A percentile compares a stretch with the other conserved stretches of the same genome.
These are phyloP conservation scores for Lepeophtheirus nordmannii DNA, from an alignment of 2,888 invertebrate species.

Conservation along the genomic window DNA sequence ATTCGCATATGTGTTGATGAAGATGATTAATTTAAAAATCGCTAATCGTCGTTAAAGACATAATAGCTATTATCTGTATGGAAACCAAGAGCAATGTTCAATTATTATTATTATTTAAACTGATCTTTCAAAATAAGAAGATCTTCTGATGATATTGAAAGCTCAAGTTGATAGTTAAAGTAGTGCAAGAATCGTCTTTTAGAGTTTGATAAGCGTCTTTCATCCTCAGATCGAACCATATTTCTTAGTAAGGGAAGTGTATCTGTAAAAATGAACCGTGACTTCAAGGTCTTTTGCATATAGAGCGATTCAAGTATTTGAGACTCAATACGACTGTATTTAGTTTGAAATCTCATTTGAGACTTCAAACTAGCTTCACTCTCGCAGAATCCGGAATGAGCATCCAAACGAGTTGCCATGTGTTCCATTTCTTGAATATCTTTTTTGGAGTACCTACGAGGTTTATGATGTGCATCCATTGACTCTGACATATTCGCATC, in stretches of 20 bases:
- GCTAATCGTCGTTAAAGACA: too few species aligned
- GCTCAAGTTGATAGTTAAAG: neutral
- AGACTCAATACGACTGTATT: neutral
- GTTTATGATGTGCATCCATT: neutral
- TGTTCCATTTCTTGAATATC: neutral
- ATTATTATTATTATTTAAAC: too few species aligned
- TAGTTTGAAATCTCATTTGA: too few species aligned
- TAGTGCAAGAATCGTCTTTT: constrained; percentile 64
- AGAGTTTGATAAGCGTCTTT: constrained; percentile 42
- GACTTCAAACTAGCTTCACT: too few species aligned
- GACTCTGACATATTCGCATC: too few species aligned
- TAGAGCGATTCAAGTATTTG: neutral
- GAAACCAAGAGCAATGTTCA: too few species aligned
- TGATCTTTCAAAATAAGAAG: neutral
- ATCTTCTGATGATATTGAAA: neutral
- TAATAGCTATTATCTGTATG: too few species aligned
- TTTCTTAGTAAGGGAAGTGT: constrained; percentile 51
- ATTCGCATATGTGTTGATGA: too few species aligned
- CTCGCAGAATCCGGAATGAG: too few species aligned
- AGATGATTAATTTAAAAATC: too few species aligned
- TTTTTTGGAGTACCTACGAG: neutral
- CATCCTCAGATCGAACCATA: constrained; percentile 52
- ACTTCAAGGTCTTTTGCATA: neutral
- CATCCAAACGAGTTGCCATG: too few species aligned
- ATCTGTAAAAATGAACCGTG: constrained; percentile 36